These are phyloP conservation scores for Vulpes vulpes DNA, from an alignment of 2,113 vertebrate genomes.

Conservation along the genomic window DNA sequence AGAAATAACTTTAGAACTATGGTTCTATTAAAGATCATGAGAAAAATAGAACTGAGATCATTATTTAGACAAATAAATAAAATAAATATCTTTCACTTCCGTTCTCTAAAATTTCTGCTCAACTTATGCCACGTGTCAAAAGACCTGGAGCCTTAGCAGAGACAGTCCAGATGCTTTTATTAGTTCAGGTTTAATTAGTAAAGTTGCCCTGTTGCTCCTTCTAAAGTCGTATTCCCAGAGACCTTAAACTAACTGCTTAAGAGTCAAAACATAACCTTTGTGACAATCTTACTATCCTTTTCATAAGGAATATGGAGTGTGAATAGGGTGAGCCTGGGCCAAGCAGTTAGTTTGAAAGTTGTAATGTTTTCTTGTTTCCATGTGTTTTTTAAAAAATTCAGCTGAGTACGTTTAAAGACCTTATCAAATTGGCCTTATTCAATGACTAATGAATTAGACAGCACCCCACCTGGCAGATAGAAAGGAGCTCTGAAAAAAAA, in stretches of 20 bases:
- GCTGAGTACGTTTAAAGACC: background rate
- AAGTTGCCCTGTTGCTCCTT: background rate
- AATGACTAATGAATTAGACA: background rate
- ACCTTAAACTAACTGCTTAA: conserved; percentile 14
- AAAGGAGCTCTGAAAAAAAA: background rate
- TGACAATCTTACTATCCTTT: background rate
- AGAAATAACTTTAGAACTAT: background rate
- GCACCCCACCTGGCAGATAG: background rate
- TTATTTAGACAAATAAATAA: conserved; percentile 41
- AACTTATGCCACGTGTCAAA: background rate
- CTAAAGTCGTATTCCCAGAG: background rate
- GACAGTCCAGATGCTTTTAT: background rate
- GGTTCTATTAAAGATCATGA: conserved; percentile 17
- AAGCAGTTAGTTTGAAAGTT: background rate
- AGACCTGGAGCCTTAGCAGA: background rate
- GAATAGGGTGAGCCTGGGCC: background rate
- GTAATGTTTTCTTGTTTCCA: background rate
- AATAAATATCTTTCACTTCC: background rate
- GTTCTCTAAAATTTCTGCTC: background rate
- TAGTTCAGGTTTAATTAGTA: conserved; percentile 34
- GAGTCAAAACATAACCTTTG: background rate
- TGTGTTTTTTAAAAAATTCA: background rate
- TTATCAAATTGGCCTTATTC: background rate
- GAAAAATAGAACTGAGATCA: background rate
- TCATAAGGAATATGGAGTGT: background rate